Base-by-base conservation (phyloP, 2,797 vertebrate species). In the Macrochelys suwanniensis region DNA sequence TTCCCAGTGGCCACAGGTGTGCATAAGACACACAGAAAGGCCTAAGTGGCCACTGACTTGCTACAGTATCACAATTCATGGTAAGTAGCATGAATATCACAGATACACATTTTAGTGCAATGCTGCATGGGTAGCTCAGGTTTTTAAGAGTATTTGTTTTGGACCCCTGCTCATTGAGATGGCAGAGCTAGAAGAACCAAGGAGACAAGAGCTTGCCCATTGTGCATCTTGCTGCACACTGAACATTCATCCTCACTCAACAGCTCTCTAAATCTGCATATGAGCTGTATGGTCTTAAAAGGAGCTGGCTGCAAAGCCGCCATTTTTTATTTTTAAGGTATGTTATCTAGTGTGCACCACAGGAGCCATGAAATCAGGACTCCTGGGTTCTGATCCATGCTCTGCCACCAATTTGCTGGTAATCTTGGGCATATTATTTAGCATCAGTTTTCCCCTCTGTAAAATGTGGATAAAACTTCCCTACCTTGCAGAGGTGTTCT, bases 331-430 rank as follows among this genome's bases (percentile, higher is more conserved):
- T 37, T 71, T 71, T 42, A 71, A 71, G n/a, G 37, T 23, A 42
- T 6, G 10, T 71, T 37, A 45, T 47, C 12, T 15, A 49, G 45
- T 28, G 50, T 79, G 11, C 3, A 12, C 2, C 81, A 61, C 3
- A 54, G 53, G 85, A 61, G 25, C 42, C 0, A 11, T 92, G 49
- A 57, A 82, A 80, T 28, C 57, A 85, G 74, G 25, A 92, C 49
- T 82, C 56, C 78, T 85, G 42, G 10, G 89, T 78, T 45, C 80
- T 84, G 0, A 65, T n/a, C 74, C 54, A 59, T 7, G 42, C 6
- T 26, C 59, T 88, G 0, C 42, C 65, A 54, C 51, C 37, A 90
- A 51, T 37, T 45, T 49, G 0, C 0, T 74, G 65, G 0, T 1
- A 25, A 25, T 13, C 71, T 26, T 61, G 15, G 15, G 8, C 5